Percentiles rank a stretch among this genome's conserved stretches.
Evolutionary conservation across 2,113 vertebrate species (phyloP).

Genomic region (Chloebia gouldiae): DNA sequence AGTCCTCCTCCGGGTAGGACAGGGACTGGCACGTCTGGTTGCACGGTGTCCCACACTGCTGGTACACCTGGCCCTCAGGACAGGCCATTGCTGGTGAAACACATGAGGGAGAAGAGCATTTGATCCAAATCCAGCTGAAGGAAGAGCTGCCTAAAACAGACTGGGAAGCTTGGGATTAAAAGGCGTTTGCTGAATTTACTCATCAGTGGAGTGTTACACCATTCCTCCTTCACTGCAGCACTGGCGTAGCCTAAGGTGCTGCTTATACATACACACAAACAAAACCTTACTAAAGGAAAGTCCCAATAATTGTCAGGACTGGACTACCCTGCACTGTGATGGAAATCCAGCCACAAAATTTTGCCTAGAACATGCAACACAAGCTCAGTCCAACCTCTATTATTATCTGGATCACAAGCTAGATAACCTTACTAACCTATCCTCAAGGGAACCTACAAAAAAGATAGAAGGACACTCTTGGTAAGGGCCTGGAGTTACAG

Average conservation of each 20-base stretch:
- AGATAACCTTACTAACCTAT: not conserved
- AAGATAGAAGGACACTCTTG: not conserved
- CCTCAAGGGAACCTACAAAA: not conserved
- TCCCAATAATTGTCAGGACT: not conserved
- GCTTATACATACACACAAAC: not conserved
- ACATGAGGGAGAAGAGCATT: not conserved
- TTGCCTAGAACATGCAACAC: not conserved
- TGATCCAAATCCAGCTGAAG: not conserved
- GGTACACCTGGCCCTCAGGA: constrained; percentile 81
- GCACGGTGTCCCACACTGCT: constrained; percentile 82
- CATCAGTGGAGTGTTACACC: not conserved
- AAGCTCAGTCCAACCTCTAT: not conserved
- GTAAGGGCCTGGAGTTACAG: not conserved
- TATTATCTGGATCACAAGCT: not conserved
- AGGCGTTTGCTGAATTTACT: not conserved
- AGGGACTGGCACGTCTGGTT: constrained; percentile 88
- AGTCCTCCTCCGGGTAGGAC: constrained; percentile 80
- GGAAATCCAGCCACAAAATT: not conserved
- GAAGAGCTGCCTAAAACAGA: not conserved
- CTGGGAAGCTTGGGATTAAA: not conserved
- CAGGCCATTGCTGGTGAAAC: constrained; percentile 81
- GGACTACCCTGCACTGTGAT: not conserved
- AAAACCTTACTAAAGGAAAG: not conserved
- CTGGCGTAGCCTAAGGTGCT: not conserved
- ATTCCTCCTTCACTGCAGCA: not conserved